Base-by-base conservation (phyloP, 1,140 invertebrate species). In the Eciton burchellii region DNA sequence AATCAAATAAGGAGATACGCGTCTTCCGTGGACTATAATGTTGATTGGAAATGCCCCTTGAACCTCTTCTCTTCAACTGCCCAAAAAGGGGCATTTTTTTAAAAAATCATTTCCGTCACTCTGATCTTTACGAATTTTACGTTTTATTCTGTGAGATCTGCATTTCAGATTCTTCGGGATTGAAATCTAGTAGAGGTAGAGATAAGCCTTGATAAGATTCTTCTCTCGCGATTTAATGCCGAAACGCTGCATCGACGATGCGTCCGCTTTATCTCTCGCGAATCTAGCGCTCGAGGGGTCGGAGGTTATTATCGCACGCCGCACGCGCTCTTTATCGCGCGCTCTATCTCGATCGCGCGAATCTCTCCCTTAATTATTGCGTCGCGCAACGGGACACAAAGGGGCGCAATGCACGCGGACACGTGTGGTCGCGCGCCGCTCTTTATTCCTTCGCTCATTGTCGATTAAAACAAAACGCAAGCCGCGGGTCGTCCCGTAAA, bases 341-440 rank as follows among this genome's bases (percentile, higher is more conserved):
- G n/a, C 54, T 87, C 66, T 90, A 92, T 92, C 91, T 85, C 29
- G 82, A 83, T 86, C 81, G 88, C 84, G 89, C 84, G 89, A 86
- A 92, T 93, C 92, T 91, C 85, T 68, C 52, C 82, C 77, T 89
- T 92, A 92, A 92, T 92, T 92, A 92, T 91, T 91, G 68, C 87
- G 57, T 91, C 86, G 85, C 86, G 81, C 89, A 62, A 70, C 90
- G 71, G 89, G 87, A 81, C 84, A 90, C 81, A 14, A 65, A 68
- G 52, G 16, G 29, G 68, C 82, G 91, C 86, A 90, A 90, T 89
- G 70, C 85, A 35, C 41, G 49, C 43, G 81, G 83, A 79, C 91
- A 92, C 91, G 91, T 91, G 91, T 84, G 83, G 82, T 79, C 84
- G 60, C 57, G 84, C 83, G 83, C 66, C 86, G 68, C 77, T 87